phyloP scores from a whole-genome alignment of 2,888 invertebrate genomes.

The Halocaridina rubra region DNA sequence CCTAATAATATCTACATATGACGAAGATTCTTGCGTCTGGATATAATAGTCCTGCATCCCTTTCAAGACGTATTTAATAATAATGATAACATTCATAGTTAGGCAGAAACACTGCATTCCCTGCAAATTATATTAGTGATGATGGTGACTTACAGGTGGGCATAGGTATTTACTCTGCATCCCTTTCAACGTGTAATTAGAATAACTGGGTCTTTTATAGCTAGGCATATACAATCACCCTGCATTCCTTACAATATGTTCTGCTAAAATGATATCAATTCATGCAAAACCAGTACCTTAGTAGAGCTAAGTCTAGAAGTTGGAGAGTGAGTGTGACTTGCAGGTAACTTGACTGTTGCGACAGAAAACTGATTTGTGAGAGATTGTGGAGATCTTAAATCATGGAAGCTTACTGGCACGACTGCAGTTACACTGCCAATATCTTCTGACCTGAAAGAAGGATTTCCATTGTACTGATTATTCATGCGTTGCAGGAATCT shows the following conservation, averaged over 20 bases:
- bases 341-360: conserved; percentile 44
- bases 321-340: neutral
- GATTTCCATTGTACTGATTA: too few relatives aligned
- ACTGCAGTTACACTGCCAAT: conserved; percentile 25
- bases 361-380: conserved; percentile 48
- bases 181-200: neutral
- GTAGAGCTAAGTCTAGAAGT: neutral
- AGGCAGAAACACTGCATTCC: too few relatives aligned
- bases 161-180: neutral
- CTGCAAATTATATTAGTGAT: too few relatives aligned
- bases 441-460: neutral
- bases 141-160: neutral
- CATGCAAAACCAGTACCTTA: conserved; percentile 16
- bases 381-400: neutral
- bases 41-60: too few relatives aligned
- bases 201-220: neutral
- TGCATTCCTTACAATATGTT: neutral
- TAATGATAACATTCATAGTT: too few relatives aligned
- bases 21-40: too few relatives aligned
- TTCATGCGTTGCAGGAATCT: too few relatives aligned
- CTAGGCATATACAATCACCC: neutral
- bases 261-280: neutral
- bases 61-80: too few relatives aligned
- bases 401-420: conserved; percentile 53
- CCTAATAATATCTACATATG: too few relatives aligned